These are phyloP conservation scores for Liodrosophila aerea DNA, from an alignment of 2,888 invertebrate genomes.

Conservation along the genomic window DNA sequence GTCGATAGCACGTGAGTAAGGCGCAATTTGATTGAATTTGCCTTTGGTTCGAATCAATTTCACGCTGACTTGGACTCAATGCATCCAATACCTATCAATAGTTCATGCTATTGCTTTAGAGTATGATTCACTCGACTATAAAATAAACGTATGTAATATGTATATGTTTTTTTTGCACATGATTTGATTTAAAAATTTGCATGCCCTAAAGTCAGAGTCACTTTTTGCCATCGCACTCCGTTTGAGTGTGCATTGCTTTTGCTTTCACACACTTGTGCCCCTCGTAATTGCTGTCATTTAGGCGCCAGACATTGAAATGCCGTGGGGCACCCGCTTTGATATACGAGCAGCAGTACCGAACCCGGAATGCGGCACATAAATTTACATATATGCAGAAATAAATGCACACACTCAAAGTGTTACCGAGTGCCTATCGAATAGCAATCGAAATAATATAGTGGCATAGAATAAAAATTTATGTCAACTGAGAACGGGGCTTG, in stretches of 20 bases:
- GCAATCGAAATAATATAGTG: too few species aligned
- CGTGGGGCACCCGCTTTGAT: neutral
- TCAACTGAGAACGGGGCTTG: too few species aligned
- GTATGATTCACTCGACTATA: slow-evolving; percentile 1
- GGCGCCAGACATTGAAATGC: slow-evolving; percentile 25
- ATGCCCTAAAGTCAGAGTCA: slow-evolving; percentile 12
- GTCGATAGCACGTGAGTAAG: too few species aligned
- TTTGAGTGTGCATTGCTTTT: slow-evolving; percentile 28
- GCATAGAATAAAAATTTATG: neutral
- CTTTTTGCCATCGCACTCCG: neutral
- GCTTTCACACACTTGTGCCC: slow-evolving; percentile 18
- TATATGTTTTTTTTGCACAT: slow-evolving; percentile 26
- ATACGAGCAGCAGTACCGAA: neutral
- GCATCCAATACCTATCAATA: neutral
- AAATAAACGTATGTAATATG: neutral
- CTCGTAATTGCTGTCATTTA: slow-evolving; percentile 63
- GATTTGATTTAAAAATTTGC: slow-evolving; percentile 58
- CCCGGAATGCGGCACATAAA: neutral
- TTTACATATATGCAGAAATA: neutral
- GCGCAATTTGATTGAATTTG: too few species aligned
- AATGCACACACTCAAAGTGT: too few species aligned
- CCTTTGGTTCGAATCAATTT: too few species aligned
- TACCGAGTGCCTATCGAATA: too few species aligned
- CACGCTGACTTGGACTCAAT: too few species aligned
- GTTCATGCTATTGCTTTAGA: slow-evolving; percentile 4